Base-by-base conservation (phyloP, 2,888 invertebrate species). In the Drosophila hawaiiensis region DNA sequence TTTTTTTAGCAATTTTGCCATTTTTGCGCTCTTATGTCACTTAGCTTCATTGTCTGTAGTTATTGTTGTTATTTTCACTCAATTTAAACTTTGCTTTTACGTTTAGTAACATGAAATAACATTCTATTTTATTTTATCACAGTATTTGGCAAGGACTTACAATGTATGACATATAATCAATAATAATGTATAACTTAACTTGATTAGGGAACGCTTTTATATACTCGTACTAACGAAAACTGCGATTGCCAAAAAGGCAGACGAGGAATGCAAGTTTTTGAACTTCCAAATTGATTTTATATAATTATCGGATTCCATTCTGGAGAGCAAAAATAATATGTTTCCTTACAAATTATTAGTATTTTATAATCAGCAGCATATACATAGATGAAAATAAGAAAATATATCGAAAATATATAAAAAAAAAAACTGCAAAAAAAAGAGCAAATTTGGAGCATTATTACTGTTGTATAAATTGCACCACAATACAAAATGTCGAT, bases 11-110 rank as follows among this genome's bases (percentile, higher is more conserved):
- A 58, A 35, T 60, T 61, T 41, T 31, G 58, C 53, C 52, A 53
- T 59, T 79, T 73, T 73, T 52, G 25, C 25, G 28, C 29, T 35
- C 60, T 69, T 50, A 64, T 29, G 69, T 69, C 74, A 78, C 56
- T 69, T 62, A 58, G 33, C 52, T 52, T 19, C 14, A 55, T 69
- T 59, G 52, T 52, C 28, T 25, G 14, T 14, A 19, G 63, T 37
- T 41, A 19, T 43, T 56, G 16, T 35, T 61, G 43, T 28, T 47
- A 33, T 43, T 66, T 56, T 50, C 35, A 55, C 47, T 43, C 39
- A 60, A 55, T 58, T 67, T 65, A 61, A 53, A n/a, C 25, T 35
- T 63, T 33, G 19, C 33, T 7, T 22, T 49, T 33, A 14, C 12
- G 14, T 29, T 56, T 22, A 16, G 22, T 5, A 22, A 41, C 16